Conservation (phyloP, 2,888 invertebrate species). For the Hoplodrina blanda region DNA sequence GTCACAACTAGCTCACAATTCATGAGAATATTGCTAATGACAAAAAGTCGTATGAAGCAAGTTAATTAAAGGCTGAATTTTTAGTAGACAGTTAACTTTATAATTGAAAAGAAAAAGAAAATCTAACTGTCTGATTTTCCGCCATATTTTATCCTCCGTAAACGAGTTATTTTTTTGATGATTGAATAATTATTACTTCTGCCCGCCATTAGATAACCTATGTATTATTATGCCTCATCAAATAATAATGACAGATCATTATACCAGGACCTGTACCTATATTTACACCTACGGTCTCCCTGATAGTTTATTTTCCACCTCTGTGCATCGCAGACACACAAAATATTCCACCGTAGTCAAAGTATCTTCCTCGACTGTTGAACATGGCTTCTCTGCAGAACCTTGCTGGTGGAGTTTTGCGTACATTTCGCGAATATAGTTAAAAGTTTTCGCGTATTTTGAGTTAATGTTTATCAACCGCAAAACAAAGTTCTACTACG, state of each 20-base stretch:
- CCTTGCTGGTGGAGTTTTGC: conserved; percentile 40
- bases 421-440: conserved; percentile 49
- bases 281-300: neutral
- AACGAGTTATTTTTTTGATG: too few species aligned
- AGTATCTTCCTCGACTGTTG: conserved; percentile 34
- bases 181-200: too few species aligned
- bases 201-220: too few species aligned
- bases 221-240: too few species aligned
- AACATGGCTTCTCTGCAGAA: conserved; percentile 21
- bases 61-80: neutral
- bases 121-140: too few species aligned
- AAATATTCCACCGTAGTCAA: conserved; percentile 29
- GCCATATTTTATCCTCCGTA: too few species aligned
- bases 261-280: neutral
- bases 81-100: too few species aligned
- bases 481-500: conserved; percentile 47
- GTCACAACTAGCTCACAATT: too few species aligned
- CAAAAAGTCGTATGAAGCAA: neutral
- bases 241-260: neutral
- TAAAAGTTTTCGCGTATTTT: conserved; percentile 56
- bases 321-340: neutral
- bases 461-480: conserved; percentile 59
- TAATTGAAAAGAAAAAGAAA: too few species aligned
- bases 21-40: too few species aligned
- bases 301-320: neutral